Evolutionary conservation across 2,888 invertebrate genomes (phyloP), one percentile per base, ranked within the genome.

Genomic region (Eurytoma adleriae): DNA sequence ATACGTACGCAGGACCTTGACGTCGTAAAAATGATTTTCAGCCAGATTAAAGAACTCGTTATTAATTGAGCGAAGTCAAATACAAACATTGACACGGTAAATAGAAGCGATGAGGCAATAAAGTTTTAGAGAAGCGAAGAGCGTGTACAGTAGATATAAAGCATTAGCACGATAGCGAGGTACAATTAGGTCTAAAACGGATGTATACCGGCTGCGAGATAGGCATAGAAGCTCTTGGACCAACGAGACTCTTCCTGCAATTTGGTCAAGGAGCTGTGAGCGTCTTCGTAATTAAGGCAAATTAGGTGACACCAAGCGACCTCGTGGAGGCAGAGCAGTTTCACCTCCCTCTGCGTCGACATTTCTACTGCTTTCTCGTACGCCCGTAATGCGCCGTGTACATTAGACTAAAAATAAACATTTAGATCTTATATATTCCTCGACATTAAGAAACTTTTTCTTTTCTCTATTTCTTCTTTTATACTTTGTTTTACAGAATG

Each of bases 261-360:
- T 84, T 92, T 92, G 13, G 90, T 86, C 84, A 94, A 93, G 54
- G 92, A 92, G 64, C 86, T 87, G 84, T 92, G 91, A 2, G 93
- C 92, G 81, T 92, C 91, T 20, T 89, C 88, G 90, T 93, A 94
- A 84, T 93, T 92, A 80, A 95, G 89, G 81, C 92, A 92, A 83
- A 94, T 93, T 59, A 95, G 87, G 85, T 93, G 92, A 86, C 94
- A 94, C 94, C 94, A 95, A 70, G 93, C 94, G 70, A 94, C 93
- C 89, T 95, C 94, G 87, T 93, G 93, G 52, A 92, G 87, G 83
- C 94, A 93, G 66, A 94, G 91, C 18, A 94, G 89, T 87, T 93
- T 93, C 10, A 94, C 91, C 89, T 94, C 94, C 56, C 93, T 90
- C 86, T 94, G 94, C n/a, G 91, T 92, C 4, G 93, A 92, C 72